phyloP scores from a whole-genome alignment of 2,113 vertebrate genomes.

The Pseudopipra pipra region DNA sequence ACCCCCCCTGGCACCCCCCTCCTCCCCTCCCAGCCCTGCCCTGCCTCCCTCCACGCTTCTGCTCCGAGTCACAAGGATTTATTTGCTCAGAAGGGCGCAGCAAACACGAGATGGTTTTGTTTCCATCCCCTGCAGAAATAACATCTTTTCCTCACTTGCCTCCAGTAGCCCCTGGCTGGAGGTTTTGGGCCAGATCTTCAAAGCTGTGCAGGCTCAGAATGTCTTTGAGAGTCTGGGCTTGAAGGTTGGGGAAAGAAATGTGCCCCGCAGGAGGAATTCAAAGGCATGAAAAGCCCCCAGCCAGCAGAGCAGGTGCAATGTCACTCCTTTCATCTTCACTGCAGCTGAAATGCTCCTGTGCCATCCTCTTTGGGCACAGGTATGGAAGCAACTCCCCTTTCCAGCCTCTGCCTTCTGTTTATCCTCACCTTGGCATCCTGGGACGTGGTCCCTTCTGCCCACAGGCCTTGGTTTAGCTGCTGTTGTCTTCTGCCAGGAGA shows the following conservation, averaged over 20 bases:
- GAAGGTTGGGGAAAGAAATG: background rate
- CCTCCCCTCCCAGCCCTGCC: background rate
- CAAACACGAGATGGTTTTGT: background rate
- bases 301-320: too few species aligned
- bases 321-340: background rate
- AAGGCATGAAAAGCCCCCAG: background rate
- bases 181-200: background rate
- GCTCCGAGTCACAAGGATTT: background rate
- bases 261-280: background rate
- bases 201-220: background rate
- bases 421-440: background rate
- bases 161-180: background rate
- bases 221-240: background rate
- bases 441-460: too few species aligned
- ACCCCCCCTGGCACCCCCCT: background rate
- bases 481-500: background rate
- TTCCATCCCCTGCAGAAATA: background rate
- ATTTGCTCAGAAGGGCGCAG: background rate
- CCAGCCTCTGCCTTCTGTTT: background rate
- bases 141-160: background rate
- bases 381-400: background rate
- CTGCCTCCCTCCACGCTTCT: background rate
- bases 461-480: rapidly evolving
- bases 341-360: background rate
- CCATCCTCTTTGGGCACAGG: rapidly evolving